Base-by-base conservation (phyloP, 2,888 invertebrate species). In the Galerucella pusilla region DNA sequence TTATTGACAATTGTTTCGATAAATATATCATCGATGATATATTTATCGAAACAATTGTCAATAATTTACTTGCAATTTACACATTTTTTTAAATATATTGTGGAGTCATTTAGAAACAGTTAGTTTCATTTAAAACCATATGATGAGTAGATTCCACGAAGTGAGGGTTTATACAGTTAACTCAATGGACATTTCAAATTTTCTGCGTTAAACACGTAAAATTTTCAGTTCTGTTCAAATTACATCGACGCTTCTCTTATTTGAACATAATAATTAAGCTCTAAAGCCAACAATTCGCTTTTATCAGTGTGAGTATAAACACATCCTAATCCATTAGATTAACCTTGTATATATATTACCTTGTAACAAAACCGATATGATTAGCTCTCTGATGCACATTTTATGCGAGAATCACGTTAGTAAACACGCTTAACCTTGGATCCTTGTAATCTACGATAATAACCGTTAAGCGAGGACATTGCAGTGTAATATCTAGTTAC, bases 361-460 rank as follows among this genome's bases (percentile, higher is more conserved):
- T 70, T 70, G 70, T 70, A 70, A 63, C 70, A 63, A 64, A 70
- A 63, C 70, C 63, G 54, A 70, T 70, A 70, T 70, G 70, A 70
- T 70, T 60, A 68, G 20, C 20, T 60, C 57, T 25, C 45, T 28
- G 60, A 68, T 68, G 68, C 70, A 71, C 74, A 71, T 75, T 71
- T 68, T 71, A 63, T 35, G 57, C 64, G 20, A 63, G 35, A 57
- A 68, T 64, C 75, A 75, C 71, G 75, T 71, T 75, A 68, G 68
- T 75, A 75, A 75, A 75, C 75, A 75, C 68, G 75, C 68, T 54
- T 68, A 71, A 59, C 75, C 75, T 75, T 75, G 68, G 57, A 71
- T 75, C 68, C 71, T 35, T 59, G 67, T 71, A 74, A 74, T 71
- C 74, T 74, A 75, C 75, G 68, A 25, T 68, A 71, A 63, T 67